Percentiles rank a stretch among this genome's conserved stretches.
phyloP scores from a whole-genome alignment of 2,797 vertebrate genomes.

The Lateolabrax maculatus region DNA sequence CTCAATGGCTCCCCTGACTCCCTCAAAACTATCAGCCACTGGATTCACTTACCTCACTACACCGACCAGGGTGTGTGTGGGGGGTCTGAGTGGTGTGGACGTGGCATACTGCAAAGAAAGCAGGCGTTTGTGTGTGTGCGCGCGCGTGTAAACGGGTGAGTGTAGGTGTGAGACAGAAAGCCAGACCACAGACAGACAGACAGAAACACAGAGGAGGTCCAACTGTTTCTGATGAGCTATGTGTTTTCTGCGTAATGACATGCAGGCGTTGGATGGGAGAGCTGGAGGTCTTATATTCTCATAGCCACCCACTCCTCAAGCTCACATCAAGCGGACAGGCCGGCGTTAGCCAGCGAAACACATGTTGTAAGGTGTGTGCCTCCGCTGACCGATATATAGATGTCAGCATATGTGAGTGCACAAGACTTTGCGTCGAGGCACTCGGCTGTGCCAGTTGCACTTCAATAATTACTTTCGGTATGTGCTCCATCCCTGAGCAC shows the following conservation, averaged over 20 bases:
- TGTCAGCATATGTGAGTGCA: constrained; percentile 58
- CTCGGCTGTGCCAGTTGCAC: constrained; percentile 70
- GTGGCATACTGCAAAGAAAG: constrained; percentile 55
- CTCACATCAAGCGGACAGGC: constrained; percentile 2
- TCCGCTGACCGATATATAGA: constrained; percentile 52
- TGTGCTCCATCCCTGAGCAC: constrained; percentile 72
- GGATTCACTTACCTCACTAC: constrained; percentile 83
- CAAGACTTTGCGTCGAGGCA: constrained; percentile 47
- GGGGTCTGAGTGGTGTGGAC: constrained; percentile 71
- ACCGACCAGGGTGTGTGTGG: constrained; percentile 68
- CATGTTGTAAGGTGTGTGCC: constrained; percentile 54
- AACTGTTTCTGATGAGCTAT: constrained; percentile 74
- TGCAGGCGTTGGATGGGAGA: constrained; percentile 52
- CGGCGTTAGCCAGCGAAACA: constrained; percentile 6
- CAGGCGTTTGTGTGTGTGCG: constrained; percentile 1
- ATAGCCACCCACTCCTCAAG: constrained; percentile 41
- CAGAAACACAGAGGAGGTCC: constrained; percentile 60
- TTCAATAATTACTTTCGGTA: constrained; percentile 81
- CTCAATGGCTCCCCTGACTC: constrained; percentile 87
- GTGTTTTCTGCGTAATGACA: constrained; percentile 60
- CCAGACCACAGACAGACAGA: constrained; percentile 60
- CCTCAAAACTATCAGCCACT: constrained; percentile 81
- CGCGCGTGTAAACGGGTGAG: constrained; percentile 45
- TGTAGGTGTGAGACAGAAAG: constrained; percentile 60
- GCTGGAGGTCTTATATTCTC: constrained; percentile 55